phyloP scores from a whole-genome alignment of 2,113 vertebrate species.

The Pangasianodon hypophthalmus region DNA sequence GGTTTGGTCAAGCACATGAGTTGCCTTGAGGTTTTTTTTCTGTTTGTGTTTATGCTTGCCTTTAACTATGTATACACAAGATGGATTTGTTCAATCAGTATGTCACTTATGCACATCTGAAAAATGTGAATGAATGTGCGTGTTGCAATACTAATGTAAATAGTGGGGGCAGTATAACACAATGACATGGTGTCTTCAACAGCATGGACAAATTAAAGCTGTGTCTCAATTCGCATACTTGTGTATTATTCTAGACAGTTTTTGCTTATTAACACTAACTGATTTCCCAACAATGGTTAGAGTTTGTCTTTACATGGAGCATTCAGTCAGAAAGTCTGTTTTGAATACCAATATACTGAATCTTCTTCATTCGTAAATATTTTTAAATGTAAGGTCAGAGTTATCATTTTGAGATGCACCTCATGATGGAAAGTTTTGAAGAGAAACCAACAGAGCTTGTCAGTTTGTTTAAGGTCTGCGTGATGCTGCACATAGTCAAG shows the following conservation, averaged over 20 bases:
- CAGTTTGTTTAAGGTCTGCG: background rate
- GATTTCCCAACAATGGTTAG: background rate
- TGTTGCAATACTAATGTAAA: background rate
- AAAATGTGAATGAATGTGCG: background rate
- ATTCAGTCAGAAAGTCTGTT: background rate
- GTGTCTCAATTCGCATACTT: background rate
- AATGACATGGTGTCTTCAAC: background rate
- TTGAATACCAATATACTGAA: background rate
- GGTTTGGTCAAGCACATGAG: background rate
- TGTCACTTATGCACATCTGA: background rate
- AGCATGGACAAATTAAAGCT: background rate
- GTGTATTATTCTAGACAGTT: background rate
- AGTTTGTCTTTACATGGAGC: background rate
- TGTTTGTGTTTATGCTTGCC: background rate
- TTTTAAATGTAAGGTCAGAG: background rate
- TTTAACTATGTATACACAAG: background rate
- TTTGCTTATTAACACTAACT: background rate
- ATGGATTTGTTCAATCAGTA: background rate
- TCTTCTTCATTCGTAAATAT: background rate
- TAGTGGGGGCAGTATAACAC: background rate
- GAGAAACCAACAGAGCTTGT: background rate
- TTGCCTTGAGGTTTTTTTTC: background rate
- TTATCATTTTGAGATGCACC: background rate
- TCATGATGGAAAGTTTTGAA: background rate
- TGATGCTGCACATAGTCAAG: background rate